A percentile compares a stretch with the other conserved stretches of the same genome.
These are phyloP conservation scores for Luffia ferchaultella DNA, from an alignment of 2,888 invertebrate genomes.

Conservation along the genomic window DNA sequence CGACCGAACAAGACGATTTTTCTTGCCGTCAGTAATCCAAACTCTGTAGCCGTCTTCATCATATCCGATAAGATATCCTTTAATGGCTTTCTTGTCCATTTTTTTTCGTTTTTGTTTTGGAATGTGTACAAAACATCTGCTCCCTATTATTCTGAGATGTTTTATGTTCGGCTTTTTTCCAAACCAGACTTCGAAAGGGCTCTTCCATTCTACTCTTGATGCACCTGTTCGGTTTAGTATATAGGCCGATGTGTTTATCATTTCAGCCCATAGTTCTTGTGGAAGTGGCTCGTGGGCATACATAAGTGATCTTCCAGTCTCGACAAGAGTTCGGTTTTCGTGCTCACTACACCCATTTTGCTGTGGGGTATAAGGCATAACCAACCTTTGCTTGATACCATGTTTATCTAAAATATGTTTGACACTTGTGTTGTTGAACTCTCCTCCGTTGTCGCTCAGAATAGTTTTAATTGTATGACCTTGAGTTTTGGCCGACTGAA, in stretches of 20 bases:
- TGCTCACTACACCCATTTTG: slow-evolving; percentile 3
- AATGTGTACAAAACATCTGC: not conserved
- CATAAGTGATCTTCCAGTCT: slow-evolving; percentile 3
- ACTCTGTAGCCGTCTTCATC: slow-evolving; percentile 1
- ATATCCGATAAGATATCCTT: not conserved
- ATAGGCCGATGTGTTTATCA: not conserved
- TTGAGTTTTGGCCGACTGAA: not conserved
- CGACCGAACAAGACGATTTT: not conserved
- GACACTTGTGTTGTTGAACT: slow-evolving; percentile 1
- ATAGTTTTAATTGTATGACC: not conserved
- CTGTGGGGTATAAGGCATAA: slow-evolving; percentile 5
- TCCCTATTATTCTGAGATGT: not conserved
- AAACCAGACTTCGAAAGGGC: too few species aligned
- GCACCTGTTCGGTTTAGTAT: slow-evolving; percentile 1
- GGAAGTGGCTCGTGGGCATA: too few species aligned
- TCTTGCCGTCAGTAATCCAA: not conserved
- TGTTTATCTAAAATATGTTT: not conserved
- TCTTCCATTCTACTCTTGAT: not conserved
- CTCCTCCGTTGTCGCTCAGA: slow-evolving; percentile 4
- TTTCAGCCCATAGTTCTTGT: not conserved
- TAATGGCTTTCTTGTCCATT: not conserved
- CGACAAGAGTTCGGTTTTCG: not conserved
- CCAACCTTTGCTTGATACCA: not conserved
- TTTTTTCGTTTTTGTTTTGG: not conserved
- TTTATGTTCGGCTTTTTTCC: not conserved